Percentiles rank a stretch among this genome's conserved stretches.
Evolutionary conservation across 1,140 invertebrate genomes (phyloP).

Genomic region (Pseudomyrmex concolor): DNA sequence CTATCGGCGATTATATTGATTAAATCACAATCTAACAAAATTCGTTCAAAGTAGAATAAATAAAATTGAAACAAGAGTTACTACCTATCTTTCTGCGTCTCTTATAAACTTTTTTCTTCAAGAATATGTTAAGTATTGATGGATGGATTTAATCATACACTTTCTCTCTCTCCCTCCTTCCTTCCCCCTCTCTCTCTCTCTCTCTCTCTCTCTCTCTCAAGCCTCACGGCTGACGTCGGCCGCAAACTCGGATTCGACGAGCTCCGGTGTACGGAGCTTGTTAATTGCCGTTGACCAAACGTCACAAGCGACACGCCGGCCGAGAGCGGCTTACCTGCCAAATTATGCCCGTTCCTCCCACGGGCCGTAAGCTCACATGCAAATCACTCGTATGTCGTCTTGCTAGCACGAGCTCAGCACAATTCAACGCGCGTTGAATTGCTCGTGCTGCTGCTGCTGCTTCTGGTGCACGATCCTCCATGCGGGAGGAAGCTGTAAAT

Average conservation of each 20-base stretch:
- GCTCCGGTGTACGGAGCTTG: conserved; percentile 1
- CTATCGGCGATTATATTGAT: conserved; percentile 15
- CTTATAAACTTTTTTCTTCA: neutral
- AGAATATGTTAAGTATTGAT: conserved; percentile 13
- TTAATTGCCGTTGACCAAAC: conserved; percentile 70
- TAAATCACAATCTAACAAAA: conserved; percentile 12
- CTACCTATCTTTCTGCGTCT: neutral
- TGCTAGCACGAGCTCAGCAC: conserved; percentile 76
- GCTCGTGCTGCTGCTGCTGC: conserved; percentile 28
- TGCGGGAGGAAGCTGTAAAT: conserved; percentile 69
- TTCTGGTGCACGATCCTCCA: conserved; percentile 55
- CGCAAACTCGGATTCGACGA: neutral
- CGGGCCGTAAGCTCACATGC: conserved; percentile 66
- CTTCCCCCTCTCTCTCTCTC: neutral
- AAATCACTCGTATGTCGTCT: conserved; percentile 74
- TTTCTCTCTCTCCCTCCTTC: neutral
- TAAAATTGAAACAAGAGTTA: neutral
- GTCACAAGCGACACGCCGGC: conserved; percentile 63
- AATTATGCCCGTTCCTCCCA: conserved; percentile 67
- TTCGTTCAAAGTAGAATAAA: conserved; percentile 12
- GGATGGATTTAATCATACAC: too few relatives aligned
- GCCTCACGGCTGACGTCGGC: neutral
- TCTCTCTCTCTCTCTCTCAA: neutral
- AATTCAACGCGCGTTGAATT: conserved; percentile 66
- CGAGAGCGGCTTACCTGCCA: conserved; percentile 67